Evolutionary conservation across 2,797 vertebrate genomes (phyloP), one percentile per base, ranked within the genome.

Genomic region (Scolopax rusticola): DNA sequence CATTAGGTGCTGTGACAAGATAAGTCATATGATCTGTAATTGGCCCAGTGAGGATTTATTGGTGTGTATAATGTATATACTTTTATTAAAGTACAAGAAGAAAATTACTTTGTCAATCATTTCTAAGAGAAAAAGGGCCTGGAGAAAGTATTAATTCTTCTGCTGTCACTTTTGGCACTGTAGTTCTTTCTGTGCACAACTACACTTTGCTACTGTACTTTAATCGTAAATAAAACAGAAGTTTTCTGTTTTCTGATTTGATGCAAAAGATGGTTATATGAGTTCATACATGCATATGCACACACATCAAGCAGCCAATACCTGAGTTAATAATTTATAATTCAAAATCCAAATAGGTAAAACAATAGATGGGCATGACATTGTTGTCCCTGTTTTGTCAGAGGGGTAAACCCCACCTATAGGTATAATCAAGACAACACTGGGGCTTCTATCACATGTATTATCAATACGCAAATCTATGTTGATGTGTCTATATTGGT

Each of bases 91-190:
- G 87, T 94, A 97, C 93, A 91, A 94, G 94, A 95, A 97, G 96
- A 97, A 97, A 97, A 97, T 97, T 97, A 97, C 95, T 97, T 97
- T 97, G 97, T 97, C 96, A 97, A 96, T 97, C 97, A 97, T 90
- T 97, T 90, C 92, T 77, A 87, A 92, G 90, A 95, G 88, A 95
- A 96, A 96, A 96, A 90, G 68, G 67, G 89, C 92, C 95, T 89
- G 82, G 82, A 96, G 95, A 95, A 97, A 97, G 89, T 89, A 97
- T 96, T 96, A 95, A 96, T 96, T 96, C 96, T 94, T 95, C 90
- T 94, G 51, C 85, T 97, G 93, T 97, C 93, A 95, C 68, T 97
- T 96, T 63, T 94, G 85, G 89, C 87, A 91, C 78, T 60, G 33
- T 78, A 96, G 90, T 79, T 63, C 47, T 96, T 92, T 90, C 95